Percentiles rank a stretch among this genome's conserved stretches.
Conservation (phyloP, 1,140 invertebrate species). For the Hyles vespertilio region DNA sequence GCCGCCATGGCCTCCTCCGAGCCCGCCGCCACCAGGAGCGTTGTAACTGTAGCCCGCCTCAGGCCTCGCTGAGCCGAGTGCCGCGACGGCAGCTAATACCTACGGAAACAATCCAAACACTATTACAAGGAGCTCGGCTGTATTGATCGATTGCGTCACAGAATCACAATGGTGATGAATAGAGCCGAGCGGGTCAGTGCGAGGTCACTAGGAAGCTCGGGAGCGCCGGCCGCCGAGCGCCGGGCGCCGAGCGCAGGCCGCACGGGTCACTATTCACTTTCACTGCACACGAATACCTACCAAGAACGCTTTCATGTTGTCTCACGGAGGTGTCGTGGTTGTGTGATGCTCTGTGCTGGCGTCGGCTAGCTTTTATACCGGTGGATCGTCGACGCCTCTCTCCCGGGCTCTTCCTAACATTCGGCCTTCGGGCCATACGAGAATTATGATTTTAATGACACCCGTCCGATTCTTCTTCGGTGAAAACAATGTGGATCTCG, state of each 20-base stretch:
- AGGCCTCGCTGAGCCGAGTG: slow-evolving; percentile 77
- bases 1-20: slow-evolving; percentile 31
- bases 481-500: slow-evolving; percentile 67
- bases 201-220: slow-evolving; percentile 45
- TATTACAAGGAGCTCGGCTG: slow-evolving; percentile 16
- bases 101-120: slow-evolving; percentile 37
- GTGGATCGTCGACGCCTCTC: slow-evolving; percentile 57
- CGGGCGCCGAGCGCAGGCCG: slow-evolving; percentile 47
- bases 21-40: slow-evolving; percentile 70
- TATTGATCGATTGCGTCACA: slow-evolving; percentile 25
- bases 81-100: slow-evolving; percentile 77
- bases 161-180: slow-evolving; percentile 21
- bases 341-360: slow-evolving; percentile 64
- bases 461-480: slow-evolving; percentile 63
- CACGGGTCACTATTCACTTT: slow-evolving; percentile 64
- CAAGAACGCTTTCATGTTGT: slow-evolving; percentile 75
- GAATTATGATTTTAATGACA: slow-evolving; percentile 75
- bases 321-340: slow-evolving; percentile 66
- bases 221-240: slow-evolving; percentile 24
- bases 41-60: slow-evolving; percentile 79
- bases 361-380: slow-evolving; percentile 63
- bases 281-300: slow-evolving; percentile 65
- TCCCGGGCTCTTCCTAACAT: slow-evolving; percentile 71
- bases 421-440: slow-evolving; percentile 70
- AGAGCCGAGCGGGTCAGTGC: slow-evolving; percentile 34